A percentile compares a stretch with the other conserved stretches of the same genome.
These are phyloP conservation scores for Meloe dianella DNA, from an alignment of 2,888 invertebrate genomes.

Conservation along the genomic window DNA sequence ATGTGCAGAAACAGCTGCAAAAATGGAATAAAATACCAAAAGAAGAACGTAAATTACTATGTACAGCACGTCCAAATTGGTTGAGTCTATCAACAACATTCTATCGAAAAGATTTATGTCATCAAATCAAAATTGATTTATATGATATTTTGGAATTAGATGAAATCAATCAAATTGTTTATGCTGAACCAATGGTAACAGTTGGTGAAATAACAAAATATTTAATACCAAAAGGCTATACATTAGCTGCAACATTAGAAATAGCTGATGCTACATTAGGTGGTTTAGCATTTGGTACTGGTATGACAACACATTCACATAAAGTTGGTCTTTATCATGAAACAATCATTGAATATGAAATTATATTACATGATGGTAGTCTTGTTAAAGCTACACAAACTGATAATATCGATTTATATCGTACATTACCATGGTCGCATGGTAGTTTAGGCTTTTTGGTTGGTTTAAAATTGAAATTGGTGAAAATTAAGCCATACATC, in stretches of 20 bases:
- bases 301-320: conserved; percentile 78
- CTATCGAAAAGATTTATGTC: conserved; percentile 69
- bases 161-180: conserved; percentile 64
- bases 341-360: conserved; percentile 69
- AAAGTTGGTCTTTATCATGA: conserved; percentile 75
- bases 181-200: conserved; percentile 72
- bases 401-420: conserved; percentile 66
- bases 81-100: conserved; percentile 71
- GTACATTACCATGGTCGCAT: conserved; percentile 70
- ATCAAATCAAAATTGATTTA: conserved; percentile 68
- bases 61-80: conserved; percentile 75
- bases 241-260: conserved; percentile 72
- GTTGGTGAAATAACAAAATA: conserved; percentile 70
- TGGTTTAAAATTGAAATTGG: conserved; percentile 68
- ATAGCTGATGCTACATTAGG: conserved; percentile 73
- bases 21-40: conserved; percentile 63
- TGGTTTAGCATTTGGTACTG: conserved; percentile 72
- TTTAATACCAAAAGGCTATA: conserved; percentile 70
- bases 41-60: conserved; percentile 63
- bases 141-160: conserved; percentile 68
- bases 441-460: conserved; percentile 72
- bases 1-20: conserved; percentile 63
- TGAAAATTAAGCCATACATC: conserved; percentile 68
- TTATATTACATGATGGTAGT: conserved; percentile 69
- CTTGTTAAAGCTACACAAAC: conserved; percentile 64